These are phyloP conservation scores for Ips nitidus DNA, from an alignment of 1,140 invertebrate genomes.

Conservation along the genomic window DNA sequence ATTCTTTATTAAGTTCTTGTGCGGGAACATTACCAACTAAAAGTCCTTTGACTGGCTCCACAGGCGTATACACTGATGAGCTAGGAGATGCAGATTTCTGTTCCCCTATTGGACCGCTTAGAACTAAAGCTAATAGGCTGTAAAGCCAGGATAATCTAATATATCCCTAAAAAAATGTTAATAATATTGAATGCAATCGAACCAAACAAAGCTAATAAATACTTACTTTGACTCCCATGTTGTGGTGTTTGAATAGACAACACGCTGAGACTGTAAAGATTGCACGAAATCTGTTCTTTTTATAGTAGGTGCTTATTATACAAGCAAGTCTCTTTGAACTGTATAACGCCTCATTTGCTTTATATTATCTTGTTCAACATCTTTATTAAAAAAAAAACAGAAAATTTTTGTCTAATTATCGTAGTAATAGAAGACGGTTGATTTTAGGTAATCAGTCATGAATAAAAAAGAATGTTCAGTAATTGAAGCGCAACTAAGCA, in stretches of 20 bases:
- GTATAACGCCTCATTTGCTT: no score
- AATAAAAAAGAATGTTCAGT: no score
- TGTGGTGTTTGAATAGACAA: neutral
- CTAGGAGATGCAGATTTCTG: neutral
- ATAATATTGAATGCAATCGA: neutral
- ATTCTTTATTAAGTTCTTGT: neutral
- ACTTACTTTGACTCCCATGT: conserved; percentile 28
- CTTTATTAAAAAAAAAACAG: no score
- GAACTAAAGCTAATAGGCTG: neutral
- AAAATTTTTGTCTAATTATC: no score
- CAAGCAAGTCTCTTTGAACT: no score
- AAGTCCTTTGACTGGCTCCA: conserved; percentile 3
- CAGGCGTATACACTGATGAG: neutral
- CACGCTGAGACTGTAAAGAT: conserved; percentile 19
- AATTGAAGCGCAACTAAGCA: no score
- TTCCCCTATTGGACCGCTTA: neutral
- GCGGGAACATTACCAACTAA: neutral
- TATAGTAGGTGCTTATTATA: no score
- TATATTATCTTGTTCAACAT: no score
- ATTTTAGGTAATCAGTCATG: no score
- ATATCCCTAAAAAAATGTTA: neutral
- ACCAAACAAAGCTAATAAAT: neutral
- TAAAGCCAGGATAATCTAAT: neutral
- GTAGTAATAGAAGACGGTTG: no score
- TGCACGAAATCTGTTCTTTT: neutral